A percentile compares a stretch with the other conserved stretches of the same genome.
Conservation (phyloP, 2,113 vertebrate species). For the Perca flavescens region DNA sequence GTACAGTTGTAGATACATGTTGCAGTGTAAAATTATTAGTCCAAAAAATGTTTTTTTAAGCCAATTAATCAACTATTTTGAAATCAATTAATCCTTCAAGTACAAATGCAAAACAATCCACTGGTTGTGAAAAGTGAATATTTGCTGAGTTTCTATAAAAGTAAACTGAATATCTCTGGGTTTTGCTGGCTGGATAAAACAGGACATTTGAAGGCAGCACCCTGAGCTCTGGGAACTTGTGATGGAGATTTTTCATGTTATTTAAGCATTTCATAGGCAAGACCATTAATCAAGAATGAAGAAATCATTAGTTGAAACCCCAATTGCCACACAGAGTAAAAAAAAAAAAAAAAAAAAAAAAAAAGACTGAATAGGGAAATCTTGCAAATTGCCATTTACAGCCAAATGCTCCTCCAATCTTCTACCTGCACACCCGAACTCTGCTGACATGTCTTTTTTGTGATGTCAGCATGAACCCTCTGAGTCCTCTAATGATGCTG, state of each 20-base stretch:
- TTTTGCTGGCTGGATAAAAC: neutral
- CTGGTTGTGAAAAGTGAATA: neutral
- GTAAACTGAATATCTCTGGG: neutral
- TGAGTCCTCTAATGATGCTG: neutral
- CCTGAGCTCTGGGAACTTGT: neutral
- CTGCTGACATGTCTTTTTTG: neutral
- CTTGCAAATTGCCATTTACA: neutral
- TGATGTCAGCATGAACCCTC: neutral
- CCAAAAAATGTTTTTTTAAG: neutral
- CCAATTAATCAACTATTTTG: neutral
- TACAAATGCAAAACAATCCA: neutral
- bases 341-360: neutral
- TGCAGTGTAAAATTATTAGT: neutral
- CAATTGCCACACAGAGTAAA: neutral
- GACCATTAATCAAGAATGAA: neutral
- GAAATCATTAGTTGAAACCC: neutral
- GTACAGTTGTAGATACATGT: neutral
- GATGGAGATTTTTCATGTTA: neutral
- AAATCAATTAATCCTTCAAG: neutral
- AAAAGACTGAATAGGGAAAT: neutral
- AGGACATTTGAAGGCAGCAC: neutral
- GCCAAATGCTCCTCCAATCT: neutral
- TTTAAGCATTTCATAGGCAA: too few species aligned
- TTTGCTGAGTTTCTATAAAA: neutral
- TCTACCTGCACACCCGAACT: neutral